Evolutionary conservation across 2,113 vertebrate genomes (phyloP), one percentile per base, ranked within the genome.

Genomic region (Centropus bengalensis): DNA sequence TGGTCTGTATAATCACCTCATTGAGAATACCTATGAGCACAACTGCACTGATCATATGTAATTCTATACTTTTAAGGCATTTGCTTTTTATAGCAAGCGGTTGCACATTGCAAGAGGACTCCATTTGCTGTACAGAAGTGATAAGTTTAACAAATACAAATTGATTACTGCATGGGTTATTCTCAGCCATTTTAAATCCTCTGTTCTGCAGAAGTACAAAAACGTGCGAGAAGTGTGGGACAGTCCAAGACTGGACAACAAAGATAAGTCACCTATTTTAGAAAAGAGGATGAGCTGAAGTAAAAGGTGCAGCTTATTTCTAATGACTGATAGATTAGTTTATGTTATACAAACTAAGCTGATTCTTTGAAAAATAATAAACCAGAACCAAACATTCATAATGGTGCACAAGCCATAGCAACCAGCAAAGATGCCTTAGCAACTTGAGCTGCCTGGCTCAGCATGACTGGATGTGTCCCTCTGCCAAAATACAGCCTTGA

Each of bases 51-150:
- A 60, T 93, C 27, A 4, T 69, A 52, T 17, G 10, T 55, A 52
- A 80, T 84, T 94, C 60, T 84, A n/a, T 52, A 23, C 30, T 93
- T 96, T 74, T 74, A 63, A 91, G 93, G 76, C 32, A 36, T 95
- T 89, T 84, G 19, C 47, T 92, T 93, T 91, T 95, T 91, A 68
- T 63, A 67, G 73, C 77, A 60, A 69, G 78, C 23, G 75, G 16
- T 95, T 96, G 32, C 52, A 49, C 45, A 58, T 91, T 44, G 79
- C 73, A 66, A n/a, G 60, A 92, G 84, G 32, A 44, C 52, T 91
- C 14, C 56, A 2, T 80, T 80, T 88, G 55, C 68, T 87, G 45
- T 52, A 73, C 21, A 42, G 76, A 89, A 87, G 56, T 49, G 20
- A 9, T 63, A 74, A 60, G 47, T 86, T 87, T 81, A 79, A 89